Evolutionary conservation across 2,888 invertebrate species (phyloP), one percentile per base, ranked within the genome.

Genomic region (Amblyteles armatorius): DNA sequence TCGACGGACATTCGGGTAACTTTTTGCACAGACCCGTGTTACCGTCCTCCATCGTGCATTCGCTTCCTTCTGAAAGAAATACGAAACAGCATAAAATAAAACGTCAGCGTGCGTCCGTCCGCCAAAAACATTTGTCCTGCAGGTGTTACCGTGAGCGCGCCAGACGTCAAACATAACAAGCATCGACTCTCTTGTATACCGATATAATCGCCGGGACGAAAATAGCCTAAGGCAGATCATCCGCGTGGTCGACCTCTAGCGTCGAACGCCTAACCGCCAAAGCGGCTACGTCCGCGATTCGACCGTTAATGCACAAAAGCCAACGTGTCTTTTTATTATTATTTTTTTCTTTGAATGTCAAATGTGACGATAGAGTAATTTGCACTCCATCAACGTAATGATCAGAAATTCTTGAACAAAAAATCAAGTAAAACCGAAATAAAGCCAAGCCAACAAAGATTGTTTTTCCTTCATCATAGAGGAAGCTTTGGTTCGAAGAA

Each of bases 1-100:
- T 89, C 69, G 83, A 16, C 3, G 90, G 88, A 63, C 93, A 93
- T 0, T 92, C 90, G 0, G 76, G 74, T 22, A 93, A 81, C 77
- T 88, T 90, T 68, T 85, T 90, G 79, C 93, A 93, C 3, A 88
- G 72, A 5, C 93, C 93, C 16, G 52, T 16, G 0, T 52, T 77
- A 3, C 88, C 90, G 60, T 88, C 52, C 40, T 91, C 88, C 65
- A 90, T 33, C 6, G 16, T 60, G 60, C 93, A 88, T 57, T 50
- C 44, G 76, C 85, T 86, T 79, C 86, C 88, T 73, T 86, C 88
- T 87, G 84, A 40, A 85, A 44, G 44, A 44, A 44, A 44, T 13
- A 44, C 44, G 3, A 44, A 44, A 44, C 13, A 13, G 13, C 3
- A 5, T 52, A 52, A 52, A 19, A 19, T 1, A 19, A n/a, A 19